These are phyloP conservation scores for Ecliptopera silaceata DNA, from an alignment of 2,888 invertebrate species.

Conservation along the genomic window DNA sequence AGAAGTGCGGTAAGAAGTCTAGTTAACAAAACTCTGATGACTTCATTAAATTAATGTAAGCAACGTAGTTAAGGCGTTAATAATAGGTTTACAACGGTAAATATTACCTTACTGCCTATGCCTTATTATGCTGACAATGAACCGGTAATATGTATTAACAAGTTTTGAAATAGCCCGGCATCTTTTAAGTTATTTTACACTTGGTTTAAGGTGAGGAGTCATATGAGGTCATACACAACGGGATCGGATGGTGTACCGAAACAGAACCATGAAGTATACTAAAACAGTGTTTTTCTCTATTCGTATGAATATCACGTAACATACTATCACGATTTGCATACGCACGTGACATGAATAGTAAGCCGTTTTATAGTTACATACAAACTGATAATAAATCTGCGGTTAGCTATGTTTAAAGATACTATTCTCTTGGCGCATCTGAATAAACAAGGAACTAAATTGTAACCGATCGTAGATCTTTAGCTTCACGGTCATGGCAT, in stretches of 20 bases:
- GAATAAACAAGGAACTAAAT: constrained; percentile 14
- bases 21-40: too few species aligned
- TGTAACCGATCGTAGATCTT: constrained; percentile 11
- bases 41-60: too few species aligned
- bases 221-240: constrained; percentile 32
- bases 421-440: constrained; percentile 25
- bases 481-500: constrained; percentile 5
- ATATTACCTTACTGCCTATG: background rate
- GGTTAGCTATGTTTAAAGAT: constrained; percentile 30
- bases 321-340: constrained; percentile 57
- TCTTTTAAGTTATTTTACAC: background rate
- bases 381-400: constrained; percentile 5
- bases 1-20: too few species aligned
- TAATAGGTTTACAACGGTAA: too few species aligned
- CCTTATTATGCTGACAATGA: background rate
- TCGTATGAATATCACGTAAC: constrained; percentile 59
- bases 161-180: background rate
- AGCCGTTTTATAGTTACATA: constrained; percentile 19
- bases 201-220: constrained; percentile 3
- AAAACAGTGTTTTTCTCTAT: constrained; percentile 40
- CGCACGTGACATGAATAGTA: constrained; percentile 59
- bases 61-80: too few species aligned
- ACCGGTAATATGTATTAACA: background rate
- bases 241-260: constrained; percentile 37
- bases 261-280: constrained; percentile 41